A percentile compares a stretch with the other conserved stretches of the same genome.
phyloP scores from a whole-genome alignment of 2,888 invertebrate species.

The Caenorhabditis imperialis region DNA sequence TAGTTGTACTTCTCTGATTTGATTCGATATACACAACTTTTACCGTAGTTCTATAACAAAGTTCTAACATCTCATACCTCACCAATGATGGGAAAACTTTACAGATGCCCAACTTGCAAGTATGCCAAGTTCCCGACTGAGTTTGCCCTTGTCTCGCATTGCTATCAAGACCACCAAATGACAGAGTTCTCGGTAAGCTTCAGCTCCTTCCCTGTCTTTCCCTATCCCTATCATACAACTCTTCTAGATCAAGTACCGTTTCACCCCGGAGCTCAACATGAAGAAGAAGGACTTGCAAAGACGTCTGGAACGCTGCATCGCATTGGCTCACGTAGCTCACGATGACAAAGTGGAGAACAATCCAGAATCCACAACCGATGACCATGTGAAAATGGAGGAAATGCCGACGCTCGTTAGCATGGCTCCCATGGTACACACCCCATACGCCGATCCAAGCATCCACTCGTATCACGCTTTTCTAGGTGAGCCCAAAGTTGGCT shows the following conservation, averaged over 20 bases:
- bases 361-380: too few species aligned
- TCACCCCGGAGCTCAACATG: slow-evolving; percentile 26
- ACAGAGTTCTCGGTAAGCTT: slow-evolving; percentile 64
- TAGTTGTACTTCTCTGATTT: too few species aligned
- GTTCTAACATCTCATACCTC: too few species aligned
- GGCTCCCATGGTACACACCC: not conserved
- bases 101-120: slow-evolving; percentile 70
- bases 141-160: slow-evolving; percentile 63
- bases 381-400: slow-evolving; percentile 23
- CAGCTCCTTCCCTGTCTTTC: too few species aligned
- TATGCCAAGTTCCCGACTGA: slow-evolving; percentile 71
- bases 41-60: too few species aligned
- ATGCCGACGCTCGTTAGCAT: too few species aligned
- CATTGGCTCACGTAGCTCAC: too few species aligned
- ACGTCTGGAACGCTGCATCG: slow-evolving; percentile 15
- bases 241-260: slow-evolving; percentile 52
- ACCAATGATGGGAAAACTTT: too few species aligned
- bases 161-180: slow-evolving; percentile 59
- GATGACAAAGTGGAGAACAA: too few species aligned
- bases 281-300: slow-evolving; percentile 41
- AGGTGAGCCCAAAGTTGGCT: too few species aligned
- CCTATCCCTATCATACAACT: too few species aligned
- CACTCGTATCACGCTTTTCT: slow-evolving; percentile 25
- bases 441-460: slow-evolving; percentile 10
- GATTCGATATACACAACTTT: too few species aligned